Conservation (phyloP, 1,140 invertebrate species). For the Pseudomyrmex dendroicus region DNA sequence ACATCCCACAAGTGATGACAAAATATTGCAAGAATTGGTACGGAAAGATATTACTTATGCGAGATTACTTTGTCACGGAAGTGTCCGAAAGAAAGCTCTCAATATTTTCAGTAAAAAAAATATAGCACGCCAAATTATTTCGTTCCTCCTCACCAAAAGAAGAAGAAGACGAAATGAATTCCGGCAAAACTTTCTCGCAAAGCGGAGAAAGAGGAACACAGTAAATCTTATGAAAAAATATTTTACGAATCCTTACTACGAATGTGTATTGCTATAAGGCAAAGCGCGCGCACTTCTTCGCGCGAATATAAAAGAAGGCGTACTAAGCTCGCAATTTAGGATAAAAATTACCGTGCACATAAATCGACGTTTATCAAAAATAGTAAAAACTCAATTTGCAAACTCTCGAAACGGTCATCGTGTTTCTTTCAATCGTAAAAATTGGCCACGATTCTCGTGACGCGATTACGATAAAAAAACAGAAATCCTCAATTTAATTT, state of each 20-base stretch:
- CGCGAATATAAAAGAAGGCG: conserved; percentile 22
- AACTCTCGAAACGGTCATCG: background rate
- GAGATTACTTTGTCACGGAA: background rate
- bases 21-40: background rate
- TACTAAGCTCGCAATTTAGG: conserved; percentile 43
- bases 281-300: background rate
- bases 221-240: conserved; percentile 6
- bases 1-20: background rate
- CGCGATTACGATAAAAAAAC: no score
- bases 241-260: conserved; percentile 1
- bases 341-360: conserved; percentile 22
- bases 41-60: background rate
- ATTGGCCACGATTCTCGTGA: no score
- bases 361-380: conserved; percentile 44
- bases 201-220: background rate
- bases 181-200: background rate
- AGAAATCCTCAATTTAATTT: background rate
- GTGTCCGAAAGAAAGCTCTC: no score
- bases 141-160: background rate
- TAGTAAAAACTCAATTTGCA: conserved; percentile 22
- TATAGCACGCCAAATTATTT: background rate
- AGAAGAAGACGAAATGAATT: conserved; percentile 19
- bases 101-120: background rate
- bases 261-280: conserved; percentile 32
- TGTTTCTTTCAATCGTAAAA: no score